phyloP scores from a whole-genome alignment of 2,888 invertebrate species.

The Plebejus argus region DNA sequence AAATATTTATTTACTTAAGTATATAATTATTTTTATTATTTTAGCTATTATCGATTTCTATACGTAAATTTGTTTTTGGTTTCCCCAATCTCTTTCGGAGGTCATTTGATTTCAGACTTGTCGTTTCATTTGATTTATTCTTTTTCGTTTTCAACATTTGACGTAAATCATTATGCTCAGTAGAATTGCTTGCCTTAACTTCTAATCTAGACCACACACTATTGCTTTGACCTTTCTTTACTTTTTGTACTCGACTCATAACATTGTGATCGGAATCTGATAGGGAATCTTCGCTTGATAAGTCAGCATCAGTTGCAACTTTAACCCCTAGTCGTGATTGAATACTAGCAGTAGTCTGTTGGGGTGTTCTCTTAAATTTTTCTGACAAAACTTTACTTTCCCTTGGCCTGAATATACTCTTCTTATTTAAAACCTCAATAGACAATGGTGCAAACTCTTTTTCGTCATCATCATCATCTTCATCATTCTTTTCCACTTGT shows the following conservation, averaged over 20 bases:
- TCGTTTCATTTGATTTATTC: constrained; percentile 55
- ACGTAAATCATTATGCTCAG: constrained; percentile 60
- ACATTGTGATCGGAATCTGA: constrained; percentile 63
- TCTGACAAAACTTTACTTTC: constrained; percentile 62
- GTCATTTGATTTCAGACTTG: constrained; percentile 51
- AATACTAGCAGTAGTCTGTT: constrained; percentile 46
- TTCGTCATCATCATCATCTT: not conserved
- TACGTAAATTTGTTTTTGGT: constrained; percentile 68
- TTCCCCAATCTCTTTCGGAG: constrained; percentile 64
- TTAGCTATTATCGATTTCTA: constrained; percentile 75
- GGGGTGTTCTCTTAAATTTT: constrained; percentile 60
- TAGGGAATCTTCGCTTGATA: constrained; percentile 57
- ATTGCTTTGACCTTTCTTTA: constrained; percentile 57
- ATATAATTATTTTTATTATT: constrained; percentile 44
- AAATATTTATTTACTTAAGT: constrained; percentile 12
- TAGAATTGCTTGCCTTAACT: constrained; percentile 49
- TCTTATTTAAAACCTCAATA: constrained; percentile 68
- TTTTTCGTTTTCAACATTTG: constrained; percentile 63
- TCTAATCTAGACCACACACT: constrained; percentile 82
- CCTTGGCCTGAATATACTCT: constrained; percentile 55
- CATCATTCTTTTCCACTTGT: constrained; percentile 46
- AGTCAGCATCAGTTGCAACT: constrained; percentile 48
- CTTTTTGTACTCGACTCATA: constrained; percentile 78
- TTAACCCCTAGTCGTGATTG: constrained; percentile 67
- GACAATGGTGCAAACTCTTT: constrained; percentile 64